Conservation (phyloP, 2,888 invertebrate species). For the Hemicrepidius hirtus region DNA sequence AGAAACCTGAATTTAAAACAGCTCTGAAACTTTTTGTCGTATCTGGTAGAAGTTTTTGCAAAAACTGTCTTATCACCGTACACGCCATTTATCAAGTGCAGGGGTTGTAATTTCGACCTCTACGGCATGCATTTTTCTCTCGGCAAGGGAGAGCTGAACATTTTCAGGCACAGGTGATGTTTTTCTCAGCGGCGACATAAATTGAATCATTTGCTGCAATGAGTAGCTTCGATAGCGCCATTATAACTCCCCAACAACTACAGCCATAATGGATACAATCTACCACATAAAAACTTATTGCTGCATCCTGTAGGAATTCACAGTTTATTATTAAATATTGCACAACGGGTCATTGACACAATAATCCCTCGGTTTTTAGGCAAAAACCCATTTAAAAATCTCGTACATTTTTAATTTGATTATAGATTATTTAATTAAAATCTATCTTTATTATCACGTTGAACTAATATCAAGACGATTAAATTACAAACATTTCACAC, state of each 20-base stretch:
- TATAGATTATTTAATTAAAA: too few species aligned
- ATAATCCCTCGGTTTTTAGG: too few species aligned
- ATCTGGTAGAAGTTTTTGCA: conserved; percentile 15
- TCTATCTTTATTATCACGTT: too few species aligned
- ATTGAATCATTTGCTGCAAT: conserved; percentile 60
- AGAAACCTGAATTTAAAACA: conserved; percentile 15
- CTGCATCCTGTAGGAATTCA: conserved; percentile 16
- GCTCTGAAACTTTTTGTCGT: neutral
- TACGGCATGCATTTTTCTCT: conserved; percentile 39
- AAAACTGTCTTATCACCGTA: conserved; percentile 46
- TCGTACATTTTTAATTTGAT: too few species aligned
- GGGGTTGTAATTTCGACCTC: conserved; percentile 39
- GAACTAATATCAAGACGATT: too few species aligned
- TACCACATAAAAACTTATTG: conserved; percentile 40
- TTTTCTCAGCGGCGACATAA: conserved; percentile 58
- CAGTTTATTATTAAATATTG: conserved; percentile 1
- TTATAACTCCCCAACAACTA: conserved; percentile 50
- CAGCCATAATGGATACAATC: conserved; percentile 45
- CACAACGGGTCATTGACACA: neutral
- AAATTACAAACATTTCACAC: too few species aligned
- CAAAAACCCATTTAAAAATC: too few species aligned
- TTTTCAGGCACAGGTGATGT: conserved; percentile 58
- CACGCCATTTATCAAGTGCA: conserved; percentile 54
- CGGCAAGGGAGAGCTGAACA: conserved; percentile 20
- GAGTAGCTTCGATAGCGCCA: conserved; percentile 51